Percentiles rank a stretch among this genome's conserved stretches.
Conservation (phyloP, 2,797 vertebrate species). For the Sebastes ruberrimus region DNA sequence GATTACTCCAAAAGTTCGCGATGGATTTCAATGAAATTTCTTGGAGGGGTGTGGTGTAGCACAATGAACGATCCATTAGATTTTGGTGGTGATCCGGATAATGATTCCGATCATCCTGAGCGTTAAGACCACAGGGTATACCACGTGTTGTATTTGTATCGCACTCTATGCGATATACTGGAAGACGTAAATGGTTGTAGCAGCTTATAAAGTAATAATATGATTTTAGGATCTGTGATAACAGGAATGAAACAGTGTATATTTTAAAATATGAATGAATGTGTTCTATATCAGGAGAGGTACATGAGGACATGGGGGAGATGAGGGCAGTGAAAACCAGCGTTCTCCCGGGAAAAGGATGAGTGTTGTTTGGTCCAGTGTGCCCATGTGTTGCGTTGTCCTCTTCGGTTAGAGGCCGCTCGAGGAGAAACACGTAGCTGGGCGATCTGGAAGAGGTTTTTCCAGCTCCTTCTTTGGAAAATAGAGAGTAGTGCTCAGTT, state of each 20-base stretch:
- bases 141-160: background rate
- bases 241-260: background rate
- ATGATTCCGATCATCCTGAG: too few species aligned
- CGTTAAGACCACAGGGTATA: too few species aligned
- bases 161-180: background rate
- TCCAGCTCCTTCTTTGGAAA: constrained; percentile 32
- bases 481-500: constrained; percentile 21
- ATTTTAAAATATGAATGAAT: constrained; percentile 37
- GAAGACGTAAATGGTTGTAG: background rate
- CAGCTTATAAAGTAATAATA: background rate
- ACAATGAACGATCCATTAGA: too few species aligned
- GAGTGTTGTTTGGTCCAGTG: background rate
- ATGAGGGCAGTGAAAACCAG: constrained; percentile 7
- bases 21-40: too few species aligned
- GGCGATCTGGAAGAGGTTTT: constrained; percentile 6
- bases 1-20: too few species aligned
- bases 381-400: background rate
- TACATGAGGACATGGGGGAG: background rate
- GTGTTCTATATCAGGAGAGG: constrained; percentile 11
- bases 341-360: background rate
- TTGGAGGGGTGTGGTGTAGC: too few species aligned
- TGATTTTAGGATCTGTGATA: background rate
- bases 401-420: constrained; percentile 10
- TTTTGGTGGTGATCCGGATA: too few species aligned
- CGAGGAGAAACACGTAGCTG: constrained; percentile 10